Evolutionary conservation across 2,797 vertebrate species (phyloP), one percentile per base, ranked within the genome.

Genomic region (Euthynnus affinis): DNA sequence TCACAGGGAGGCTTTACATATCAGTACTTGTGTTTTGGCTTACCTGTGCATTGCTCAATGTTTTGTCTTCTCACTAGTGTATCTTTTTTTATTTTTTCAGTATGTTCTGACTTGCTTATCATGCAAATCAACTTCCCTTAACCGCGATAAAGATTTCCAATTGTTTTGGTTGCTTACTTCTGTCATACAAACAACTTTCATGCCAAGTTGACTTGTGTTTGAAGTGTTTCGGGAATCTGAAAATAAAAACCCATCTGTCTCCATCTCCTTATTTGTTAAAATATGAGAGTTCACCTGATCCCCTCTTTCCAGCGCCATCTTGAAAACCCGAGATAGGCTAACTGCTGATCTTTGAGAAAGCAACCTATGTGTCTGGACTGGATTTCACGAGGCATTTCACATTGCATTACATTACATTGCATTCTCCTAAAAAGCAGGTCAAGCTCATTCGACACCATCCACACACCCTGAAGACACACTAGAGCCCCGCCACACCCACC

Each of bases 351-450:
- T 81, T 51, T 56, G 37, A 75, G 44, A 83, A 66, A 81, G 64
- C 78, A 59, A 32, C 70, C 51, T 42, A 13, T 13, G 40, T 42
- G 40, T 34, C 15, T 25, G 51, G 13, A 44, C 13, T 70, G 72
- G 27, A 74, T 81, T 89, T 84, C 64, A 65, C 6, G 3, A 78
- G 63, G 62, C 23, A 59, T 87, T 85, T 8, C 37, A 37, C 37
- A 37, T 37, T 10, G 75, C 72, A 57, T 63, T 82, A 87, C 27
- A 51, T 79, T 81, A 37, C 37, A 37, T 9, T 34, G 34, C 37
- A 40, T 42, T 42, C 32, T 51, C 60, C 55, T 48, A 29, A 84
- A 88, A 89, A 91, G 71, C 85, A 91, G 86, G 90, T 90, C 88
- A 88, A 57, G 73, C 84, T 84, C 83, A 79, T 79, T 56, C 34